Evolutionary conservation across 2,797 vertebrate genomes (phyloP), one percentile per base, ranked within the genome.

Genomic region (Philypnodon macrostomus): DNA sequence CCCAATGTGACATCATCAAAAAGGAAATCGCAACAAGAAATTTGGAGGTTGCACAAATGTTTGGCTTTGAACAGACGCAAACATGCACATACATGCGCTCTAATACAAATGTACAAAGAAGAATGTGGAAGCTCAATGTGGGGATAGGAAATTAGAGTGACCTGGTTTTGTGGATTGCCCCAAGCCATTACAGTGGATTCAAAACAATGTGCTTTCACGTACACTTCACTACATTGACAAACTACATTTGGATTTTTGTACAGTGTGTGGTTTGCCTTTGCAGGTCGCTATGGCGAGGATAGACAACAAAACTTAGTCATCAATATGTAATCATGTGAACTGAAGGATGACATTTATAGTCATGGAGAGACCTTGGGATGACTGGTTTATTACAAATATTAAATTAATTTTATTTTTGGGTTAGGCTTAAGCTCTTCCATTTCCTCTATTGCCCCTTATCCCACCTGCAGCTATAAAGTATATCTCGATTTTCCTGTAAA

Each of bases 1-100:
- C 39, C 47, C 64, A 30, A 11, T 8, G 37, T 75, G 53, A 83
- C 70, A 63, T 63, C 60, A 66, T 60, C 63, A 40, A 35, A 54
- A 52, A 78, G 72, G 67, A 79, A 75, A 57, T 44, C 7, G 17
- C n/a, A 23, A 12, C 18, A 45, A 53, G 44, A n/a, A 36, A 21
- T 13, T 17, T 38, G 44, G 48, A 67, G 42, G 70, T 61, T 66
- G 47, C 44, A 36, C 58, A 63, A 69, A 16, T 7, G 32, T 35
- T 7, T 9, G 7, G 42, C 19, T 67, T 24, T 40, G 24, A 61
- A 38, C 19, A 38, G n/a, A 48, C 31, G 56, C 42, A 51, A 11
- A 64, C 27, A 51, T 40, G 47, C 18, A 53, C n/a, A 41, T 15
- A n/a, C 38, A 14, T 7, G 10, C n/a, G n/a, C 2, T 45, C 45